Evolutionary conservation across 2,113 vertebrate species (phyloP), one percentile per base, ranked within the genome.

Genomic region (Pluvianellus socialis): DNA sequence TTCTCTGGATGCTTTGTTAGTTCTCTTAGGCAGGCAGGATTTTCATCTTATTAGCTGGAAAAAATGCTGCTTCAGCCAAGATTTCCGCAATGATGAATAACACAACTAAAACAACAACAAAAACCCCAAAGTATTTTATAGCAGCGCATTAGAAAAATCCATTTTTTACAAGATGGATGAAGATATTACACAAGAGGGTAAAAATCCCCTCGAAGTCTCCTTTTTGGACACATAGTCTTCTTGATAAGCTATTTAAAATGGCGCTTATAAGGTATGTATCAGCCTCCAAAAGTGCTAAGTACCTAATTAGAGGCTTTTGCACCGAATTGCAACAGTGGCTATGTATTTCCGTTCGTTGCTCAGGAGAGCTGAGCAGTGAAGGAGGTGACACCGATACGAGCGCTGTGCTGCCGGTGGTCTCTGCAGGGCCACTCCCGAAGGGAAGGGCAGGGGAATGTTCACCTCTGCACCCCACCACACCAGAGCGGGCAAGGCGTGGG

Each of bases 41-140:
- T 95, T 80, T 67, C 86, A 83, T 56, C 50, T 82, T 83, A 68
- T 56, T 92, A 90, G 71, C 63, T 92, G 82, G 49, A 40, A 93
- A 92, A 66, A 68, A 40, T 56, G 71, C 90, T 79, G 49, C 58
- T 93, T 92, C 86, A 83, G 79, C 35, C 42, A 86, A 89, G 45
- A 33, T 76, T 72, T 84, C 74, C 53, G 30, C 86, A 68, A 21
- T 55, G 82, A 87, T 59, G 44, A 85, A 59, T 74, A 82, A 79
- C 61, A 85, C 66, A 86, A 61, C 35, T 77, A 82, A 81, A 86
- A 1, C 73, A 84, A 81, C 14, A 79, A 91, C n/a, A n/a, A n/a
- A n/a, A n/a, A n/a, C n/a, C n/a, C n/a, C n/a, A n/a, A n/a, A n/a
- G n/a, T n/a, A 73, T 94, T 86, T 95, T 89, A 44, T 16, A 90